Percentiles rank a stretch among this genome's conserved stretches.
Evolutionary conservation across 2,113 vertebrate genomes (phyloP).

Genomic region (Caranx ignobilis): DNA sequence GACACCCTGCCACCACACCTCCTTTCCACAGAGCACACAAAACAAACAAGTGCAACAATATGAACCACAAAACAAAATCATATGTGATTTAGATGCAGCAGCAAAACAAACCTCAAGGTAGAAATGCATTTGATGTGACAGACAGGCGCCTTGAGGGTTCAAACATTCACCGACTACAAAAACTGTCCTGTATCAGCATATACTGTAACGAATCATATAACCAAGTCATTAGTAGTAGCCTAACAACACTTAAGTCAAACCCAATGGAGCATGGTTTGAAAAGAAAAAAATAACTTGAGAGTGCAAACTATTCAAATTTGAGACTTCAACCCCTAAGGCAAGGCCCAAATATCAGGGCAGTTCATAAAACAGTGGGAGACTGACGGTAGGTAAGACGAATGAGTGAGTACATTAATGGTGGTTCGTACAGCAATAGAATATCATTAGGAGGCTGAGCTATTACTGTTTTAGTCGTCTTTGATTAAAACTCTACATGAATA

Average conservation of each 20-base stretch:
- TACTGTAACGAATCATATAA: too few relatives aligned
- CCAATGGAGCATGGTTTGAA: not conserved
- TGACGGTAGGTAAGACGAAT: not conserved
- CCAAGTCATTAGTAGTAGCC: too few relatives aligned
- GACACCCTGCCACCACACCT: not conserved
- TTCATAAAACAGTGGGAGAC: constrained; percentile 9
- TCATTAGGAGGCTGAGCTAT: not conserved
- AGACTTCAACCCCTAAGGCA: not conserved
- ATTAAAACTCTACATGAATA: not conserved
- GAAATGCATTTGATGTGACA: not conserved
- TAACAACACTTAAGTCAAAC: not conserved
- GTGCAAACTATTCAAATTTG: constrained; percentile 14
- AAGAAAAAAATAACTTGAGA: not conserved
- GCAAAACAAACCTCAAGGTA: too few relatives aligned
- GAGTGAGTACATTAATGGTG: not conserved
- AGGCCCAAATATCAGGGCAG: constrained; percentile 1
- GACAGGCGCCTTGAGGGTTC: not conserved
- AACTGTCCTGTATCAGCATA: not conserved
- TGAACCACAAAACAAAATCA: not conserved
- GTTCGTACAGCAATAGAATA: not conserved
- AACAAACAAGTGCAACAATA: not conserved
- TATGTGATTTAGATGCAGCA: not conserved
- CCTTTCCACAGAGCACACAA: not conserved
- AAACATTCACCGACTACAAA: not conserved
- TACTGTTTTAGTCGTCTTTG: not conserved